A percentile compares a stretch with the other conserved stretches of the same genome.
These are phyloP conservation scores for Chaetodon trifasciatus DNA, from an alignment of 2,797 vertebrate species.

Conservation along the genomic window DNA sequence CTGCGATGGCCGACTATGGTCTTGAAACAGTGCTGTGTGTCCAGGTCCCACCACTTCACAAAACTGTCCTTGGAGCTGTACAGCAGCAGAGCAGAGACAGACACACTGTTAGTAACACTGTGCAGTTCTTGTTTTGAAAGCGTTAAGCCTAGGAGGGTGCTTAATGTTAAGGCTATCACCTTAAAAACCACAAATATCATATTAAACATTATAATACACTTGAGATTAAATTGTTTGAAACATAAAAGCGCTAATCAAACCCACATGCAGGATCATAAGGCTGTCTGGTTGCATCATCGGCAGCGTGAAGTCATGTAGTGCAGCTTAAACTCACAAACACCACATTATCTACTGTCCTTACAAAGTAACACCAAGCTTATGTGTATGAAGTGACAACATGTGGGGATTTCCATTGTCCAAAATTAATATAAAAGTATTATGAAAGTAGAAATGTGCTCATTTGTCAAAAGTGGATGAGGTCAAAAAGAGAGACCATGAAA, in stretches of 20 bases:
- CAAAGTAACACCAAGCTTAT: not conserved
- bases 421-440: not conserved
- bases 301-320: not conserved
- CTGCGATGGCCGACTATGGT: conserved; percentile 96
- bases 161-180: not conserved
- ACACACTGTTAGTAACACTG: not conserved
- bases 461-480: not conserved
- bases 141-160: not conserved
- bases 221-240: not conserved
- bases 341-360: not conserved
- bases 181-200: not conserved
- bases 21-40: conserved; percentile 98
- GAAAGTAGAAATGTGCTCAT: not conserved
- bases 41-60: conserved; percentile 99
- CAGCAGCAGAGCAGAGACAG: conserved; percentile 7
- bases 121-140: not conserved
- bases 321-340: not conserved
- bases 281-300: not conserved
- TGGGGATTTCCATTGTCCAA: not conserved
- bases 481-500: not conserved
- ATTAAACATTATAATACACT: not conserved
- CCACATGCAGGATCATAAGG: not conserved
- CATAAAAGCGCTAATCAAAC: not conserved
- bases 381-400: not conserved
- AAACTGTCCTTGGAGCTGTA: conserved; percentile 94